These are phyloP conservation scores for Dipodomys merriami DNA, from an alignment of 2,113 vertebrate genomes.

Conservation along the genomic window DNA sequence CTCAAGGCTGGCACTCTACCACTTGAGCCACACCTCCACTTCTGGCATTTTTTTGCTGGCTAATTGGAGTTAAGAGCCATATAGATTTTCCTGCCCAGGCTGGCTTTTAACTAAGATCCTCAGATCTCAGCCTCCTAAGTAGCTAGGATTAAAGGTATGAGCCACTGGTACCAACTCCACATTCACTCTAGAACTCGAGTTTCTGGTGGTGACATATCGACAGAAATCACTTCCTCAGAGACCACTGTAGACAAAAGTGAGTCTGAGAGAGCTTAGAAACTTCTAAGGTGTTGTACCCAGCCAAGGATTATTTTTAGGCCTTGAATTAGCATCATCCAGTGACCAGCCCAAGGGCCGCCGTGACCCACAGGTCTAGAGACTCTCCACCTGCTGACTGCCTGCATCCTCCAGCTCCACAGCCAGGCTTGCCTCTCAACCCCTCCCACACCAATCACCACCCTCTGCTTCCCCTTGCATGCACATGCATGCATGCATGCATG, in stretches of 20 bases:
- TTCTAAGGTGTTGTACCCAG: neutral
- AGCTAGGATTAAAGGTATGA: no score
- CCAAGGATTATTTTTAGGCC: constrained; percentile 45
- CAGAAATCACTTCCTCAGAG: neutral
- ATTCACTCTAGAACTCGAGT: neutral
- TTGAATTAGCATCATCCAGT: neutral
- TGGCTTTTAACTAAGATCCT: no score
- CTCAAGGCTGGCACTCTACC: no score
- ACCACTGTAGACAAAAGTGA: neutral
- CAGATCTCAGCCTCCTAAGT: no score
- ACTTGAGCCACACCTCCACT: no score
- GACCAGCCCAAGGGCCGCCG: neutral
- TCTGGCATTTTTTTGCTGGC: no score
- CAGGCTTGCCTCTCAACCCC: no score
- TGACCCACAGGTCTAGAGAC: neutral
- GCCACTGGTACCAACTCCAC: no score
- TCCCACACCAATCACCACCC: neutral
- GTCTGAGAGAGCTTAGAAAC: constrained; percentile 16
- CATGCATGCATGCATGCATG: neutral
- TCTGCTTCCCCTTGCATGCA: neutral
- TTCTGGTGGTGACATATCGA: neutral
- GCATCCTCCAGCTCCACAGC: neutral
- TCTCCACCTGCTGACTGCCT: constrained; percentile 64
- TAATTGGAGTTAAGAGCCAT: no score
- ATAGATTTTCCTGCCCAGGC: no score